Base-by-base conservation (phyloP, 2,797 vertebrate genomes). In the Pipistrellus nathusii region DNA sequence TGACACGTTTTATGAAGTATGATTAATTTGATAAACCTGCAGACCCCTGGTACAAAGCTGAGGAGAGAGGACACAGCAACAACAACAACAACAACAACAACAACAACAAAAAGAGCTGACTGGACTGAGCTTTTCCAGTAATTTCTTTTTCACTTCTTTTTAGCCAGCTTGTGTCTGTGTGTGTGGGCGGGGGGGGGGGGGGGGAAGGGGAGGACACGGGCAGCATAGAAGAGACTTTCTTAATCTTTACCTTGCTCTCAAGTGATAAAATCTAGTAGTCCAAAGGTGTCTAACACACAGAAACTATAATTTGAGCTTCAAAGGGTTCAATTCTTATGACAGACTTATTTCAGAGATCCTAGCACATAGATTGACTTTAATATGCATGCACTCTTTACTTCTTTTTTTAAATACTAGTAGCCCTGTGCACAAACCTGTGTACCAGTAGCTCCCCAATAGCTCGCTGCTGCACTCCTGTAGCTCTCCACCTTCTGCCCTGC, bases 281-380 rank as follows among this genome's bases (percentile, higher is more conserved):
- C 72, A 41, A 44, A 76, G 20, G 11, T 25, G 53, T 90, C 55
- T 48, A 30, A 83, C 64, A 69, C 1, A 55, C 23, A 44, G 2
- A 68, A 59, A 75, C 35, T 30, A 38, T 90, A 81, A 80, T 87
- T 92, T 59, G 44, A 81, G 1, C 66, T 32, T 75, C 11, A 90
- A 94, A 85, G n/a, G 13, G 62, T 7, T 69, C 30, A 38, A 64
- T 46, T 88, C 38, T 91, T 90, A 90, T 14, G 46, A 82, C 11
- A 82, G 85, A 86, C 82, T 8, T 59, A 68, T 80, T 93, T 78
- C 32, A 38, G 48, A n/a, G 11, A 51, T 68, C 30, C 46, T 71
- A 73, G 18, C 15, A 27, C 14, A 51, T 6, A n/a, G 73, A 59
- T 77, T 92, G 64, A 64, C n/a, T 53, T 80, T 69, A 84, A 57